phyloP scores from a whole-genome alignment of 2,113 vertebrate genomes.

The Phylloscopus trochiloides region DNA sequence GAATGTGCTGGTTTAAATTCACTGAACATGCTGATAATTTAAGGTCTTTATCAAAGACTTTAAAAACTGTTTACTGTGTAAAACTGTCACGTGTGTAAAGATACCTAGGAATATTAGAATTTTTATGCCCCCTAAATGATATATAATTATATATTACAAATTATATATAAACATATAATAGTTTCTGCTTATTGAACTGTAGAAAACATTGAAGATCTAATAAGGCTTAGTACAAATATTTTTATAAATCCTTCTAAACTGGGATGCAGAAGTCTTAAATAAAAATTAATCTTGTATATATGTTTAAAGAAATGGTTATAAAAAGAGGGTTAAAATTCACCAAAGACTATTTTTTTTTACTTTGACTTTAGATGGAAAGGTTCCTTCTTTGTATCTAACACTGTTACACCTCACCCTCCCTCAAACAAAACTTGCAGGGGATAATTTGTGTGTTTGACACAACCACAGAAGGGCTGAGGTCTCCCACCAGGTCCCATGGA shows the following conservation, averaged over 20 bases:
- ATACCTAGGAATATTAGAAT: not conserved
- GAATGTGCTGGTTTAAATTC: not conserved
- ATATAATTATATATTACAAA: not conserved
- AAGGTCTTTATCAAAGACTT: not conserved
- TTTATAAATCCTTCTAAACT: not conserved
- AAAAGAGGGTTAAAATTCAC: not conserved
- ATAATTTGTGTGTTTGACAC: not conserved
- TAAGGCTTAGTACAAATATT: not conserved
- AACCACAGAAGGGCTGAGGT: not conserved
- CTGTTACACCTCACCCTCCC: not conserved
- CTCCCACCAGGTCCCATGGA: not conserved
- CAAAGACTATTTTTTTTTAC: not conserved
- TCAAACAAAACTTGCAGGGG: not conserved
- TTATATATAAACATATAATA: not conserved
- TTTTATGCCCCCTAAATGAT: not conserved
- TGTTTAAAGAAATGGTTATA: not conserved
- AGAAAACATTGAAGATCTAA: not conserved
- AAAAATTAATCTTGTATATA: not conserved
- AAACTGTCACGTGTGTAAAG: not conserved
- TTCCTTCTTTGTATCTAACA: not conserved
- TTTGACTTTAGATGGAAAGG: not conserved
- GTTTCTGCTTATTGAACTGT: not conserved
- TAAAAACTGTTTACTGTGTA: not conserved
- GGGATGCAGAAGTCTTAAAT: not conserved
- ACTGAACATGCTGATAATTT: not conserved